Evolutionary conservation across 2,797 vertebrate genomes (phyloP).

Genomic region (Spinibarbus caldwelli): DNA sequence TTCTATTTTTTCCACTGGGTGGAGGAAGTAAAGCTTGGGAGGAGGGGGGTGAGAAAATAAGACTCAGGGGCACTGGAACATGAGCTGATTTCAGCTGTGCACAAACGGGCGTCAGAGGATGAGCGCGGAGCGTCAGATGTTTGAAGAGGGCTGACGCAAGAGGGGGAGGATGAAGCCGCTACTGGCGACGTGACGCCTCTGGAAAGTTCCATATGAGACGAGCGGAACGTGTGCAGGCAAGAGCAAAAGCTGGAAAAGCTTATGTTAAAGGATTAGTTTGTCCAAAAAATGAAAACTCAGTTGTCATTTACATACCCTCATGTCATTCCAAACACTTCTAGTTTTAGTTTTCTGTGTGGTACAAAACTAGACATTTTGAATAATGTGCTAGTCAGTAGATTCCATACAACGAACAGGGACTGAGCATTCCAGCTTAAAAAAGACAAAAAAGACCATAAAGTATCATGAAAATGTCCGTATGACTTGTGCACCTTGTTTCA

Average conservation of each 20-base stretch:
- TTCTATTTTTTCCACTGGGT: slow-evolving; percentile 44
- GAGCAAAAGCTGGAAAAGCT: slow-evolving; percentile 3
- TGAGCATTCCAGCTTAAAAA: background rate
- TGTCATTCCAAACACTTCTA: background rate
- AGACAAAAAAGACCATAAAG: background rate
- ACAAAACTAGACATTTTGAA: background rate
- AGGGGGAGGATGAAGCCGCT: slow-evolving; percentile 15
- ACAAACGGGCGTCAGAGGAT: slow-evolving; percentile 79
- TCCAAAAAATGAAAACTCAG: background rate
- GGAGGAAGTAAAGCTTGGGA: slow-evolving; percentile 38
- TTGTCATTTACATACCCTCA: background rate
- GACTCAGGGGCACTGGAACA: slow-evolving; percentile 74
- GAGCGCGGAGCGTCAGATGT: slow-evolving; percentile 47
- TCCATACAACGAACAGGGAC: background rate
- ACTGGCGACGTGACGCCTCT: slow-evolving; percentile 23
- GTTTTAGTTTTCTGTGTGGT: background rate
- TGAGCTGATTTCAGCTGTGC: slow-evolving; percentile 76
- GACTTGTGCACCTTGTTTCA: background rate
- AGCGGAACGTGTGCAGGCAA: background rate
- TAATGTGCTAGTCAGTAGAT: background rate
- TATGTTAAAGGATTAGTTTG: slow-evolving; percentile 49
- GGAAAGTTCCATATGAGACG: slow-evolving; percentile 38
- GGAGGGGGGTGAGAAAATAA: slow-evolving; percentile 68
- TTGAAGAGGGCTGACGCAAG: slow-evolving; percentile 52
- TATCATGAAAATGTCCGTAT: background rate